phyloP scores from a whole-genome alignment of 2,797 vertebrate species.

The Chloroceryle amazona region DNA sequence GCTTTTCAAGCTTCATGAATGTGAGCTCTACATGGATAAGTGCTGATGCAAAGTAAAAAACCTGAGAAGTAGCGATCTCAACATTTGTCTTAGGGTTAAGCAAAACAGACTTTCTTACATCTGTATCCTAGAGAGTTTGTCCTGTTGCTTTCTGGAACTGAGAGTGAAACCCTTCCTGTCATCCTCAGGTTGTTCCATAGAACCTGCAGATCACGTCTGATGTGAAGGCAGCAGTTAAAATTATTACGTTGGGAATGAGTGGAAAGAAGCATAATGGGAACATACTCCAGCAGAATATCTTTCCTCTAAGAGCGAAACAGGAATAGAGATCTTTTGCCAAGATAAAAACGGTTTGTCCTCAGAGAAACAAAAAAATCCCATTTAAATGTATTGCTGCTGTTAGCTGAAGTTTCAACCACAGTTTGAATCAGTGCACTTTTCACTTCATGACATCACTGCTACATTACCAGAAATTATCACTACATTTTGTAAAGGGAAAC shows the following conservation, averaged over 20 bases:
- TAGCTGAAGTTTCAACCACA: background rate
- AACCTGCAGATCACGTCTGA: background rate
- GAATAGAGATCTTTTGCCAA: background rate
- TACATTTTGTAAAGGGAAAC: background rate
- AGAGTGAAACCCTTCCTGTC: background rate
- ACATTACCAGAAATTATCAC: background rate
- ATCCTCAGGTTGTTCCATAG: background rate
- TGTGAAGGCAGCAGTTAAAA: background rate
- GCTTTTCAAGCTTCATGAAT: background rate
- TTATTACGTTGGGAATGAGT: background rate
- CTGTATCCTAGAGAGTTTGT: background rate
- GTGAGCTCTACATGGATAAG: background rate
- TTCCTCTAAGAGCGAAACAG: background rate
- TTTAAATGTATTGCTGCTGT: background rate
- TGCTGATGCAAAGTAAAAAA: background rate
- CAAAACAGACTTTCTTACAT: background rate
- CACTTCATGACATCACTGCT: background rate
- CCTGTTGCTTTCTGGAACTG: background rate
- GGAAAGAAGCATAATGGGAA: slow-evolving; percentile 2
- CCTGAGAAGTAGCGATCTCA: background rate
- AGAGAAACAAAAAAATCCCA: background rate
- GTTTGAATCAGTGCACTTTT: background rate
- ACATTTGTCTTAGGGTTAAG: background rate
- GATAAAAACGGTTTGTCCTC: background rate
- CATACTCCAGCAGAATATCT: background rate